Percentiles rank a stretch among this genome's conserved stretches.
Conservation (phyloP, 2,888 invertebrate genomes). For the Epinotia demarniana region DNA sequence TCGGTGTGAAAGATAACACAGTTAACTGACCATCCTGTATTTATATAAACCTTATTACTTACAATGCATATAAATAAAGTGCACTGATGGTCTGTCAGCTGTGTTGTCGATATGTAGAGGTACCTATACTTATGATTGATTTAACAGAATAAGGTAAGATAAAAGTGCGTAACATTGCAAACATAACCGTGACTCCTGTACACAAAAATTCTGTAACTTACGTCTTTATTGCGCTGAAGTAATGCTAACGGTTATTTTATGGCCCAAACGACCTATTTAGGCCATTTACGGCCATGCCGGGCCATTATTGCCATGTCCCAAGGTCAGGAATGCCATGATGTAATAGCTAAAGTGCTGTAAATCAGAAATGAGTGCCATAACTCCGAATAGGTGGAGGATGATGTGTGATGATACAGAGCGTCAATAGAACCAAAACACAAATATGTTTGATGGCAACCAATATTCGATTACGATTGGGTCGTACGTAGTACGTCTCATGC, state of each 20-base stretch:
- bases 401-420: neutral
- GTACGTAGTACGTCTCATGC: too few relatives aligned
- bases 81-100: too few relatives aligned
- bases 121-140: too few relatives aligned
- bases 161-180: too few relatives aligned
- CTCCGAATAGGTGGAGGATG: neutral
- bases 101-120: too few relatives aligned
- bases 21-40: too few relatives aligned
- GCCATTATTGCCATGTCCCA: constrained; percentile 45
- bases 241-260: constrained; percentile 55
- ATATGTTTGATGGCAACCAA: neutral
- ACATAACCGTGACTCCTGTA: too few relatives aligned
- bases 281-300: constrained; percentile 54
- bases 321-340: constrained; percentile 41
- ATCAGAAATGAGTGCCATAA: neutral
- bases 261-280: constrained; percentile 50
- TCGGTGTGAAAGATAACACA: too few relatives aligned
- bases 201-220: neutral
- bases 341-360: neutral
- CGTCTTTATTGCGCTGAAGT: neutral
- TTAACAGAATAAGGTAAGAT: too few relatives aligned
- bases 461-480: too few relatives aligned
- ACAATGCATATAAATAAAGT: too few relatives aligned
- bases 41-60: too few relatives aligned
- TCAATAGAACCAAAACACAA: neutral